Evolutionary conservation across 2,888 invertebrate genomes (phyloP), one percentile per base, ranked within the genome.

Genomic region (Lithosia quadra): DNA sequence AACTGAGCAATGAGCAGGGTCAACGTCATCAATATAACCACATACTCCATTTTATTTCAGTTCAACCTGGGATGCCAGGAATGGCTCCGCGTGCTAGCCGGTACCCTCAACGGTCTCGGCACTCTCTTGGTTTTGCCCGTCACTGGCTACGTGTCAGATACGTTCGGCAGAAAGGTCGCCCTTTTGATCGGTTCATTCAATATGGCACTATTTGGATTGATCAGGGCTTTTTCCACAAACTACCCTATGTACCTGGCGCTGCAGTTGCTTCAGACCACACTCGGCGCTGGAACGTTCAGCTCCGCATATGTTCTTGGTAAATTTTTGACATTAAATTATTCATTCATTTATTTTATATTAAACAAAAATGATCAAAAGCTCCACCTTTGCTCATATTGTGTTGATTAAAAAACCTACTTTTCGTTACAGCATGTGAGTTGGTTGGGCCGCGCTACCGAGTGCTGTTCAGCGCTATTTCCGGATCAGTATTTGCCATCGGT

Each of bases 381-480:
- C n/a, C n/a, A 21, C 22, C 10, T 55, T 2, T 18, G 10, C 21
- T 55, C 8, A 53, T 10, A 22, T 22, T 11, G 21, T n/a, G n/a
- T n/a, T n/a, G n/a, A n/a, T n/a, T n/a, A n/a, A n/a, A n/a, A n/a
- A n/a, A n/a, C n/a, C n/a, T 55, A 21, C 21, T 10, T 22, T 22
- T 22, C 22, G 2, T 60, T 81, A 86, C 85, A 97, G 97, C 96
- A 59, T 95, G 97, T 71, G 98, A 98, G 88, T 89, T 97, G 78
- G 97, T 97, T 5, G 97, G 97, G 0, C 97, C 97, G 1, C 96
- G 96, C 64, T 96, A 96, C 71, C 95, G 98, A 57, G 97, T 97
- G 0, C 83, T 97, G 21, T 96, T 96, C 5, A 96, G 97, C 68
- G 96, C 97, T 5, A 90, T 96, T 21, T 95, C 96, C 15, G 95